Conservation (phyloP, 2,888 invertebrate genomes). For the Luperina nickerlii region DNA sequence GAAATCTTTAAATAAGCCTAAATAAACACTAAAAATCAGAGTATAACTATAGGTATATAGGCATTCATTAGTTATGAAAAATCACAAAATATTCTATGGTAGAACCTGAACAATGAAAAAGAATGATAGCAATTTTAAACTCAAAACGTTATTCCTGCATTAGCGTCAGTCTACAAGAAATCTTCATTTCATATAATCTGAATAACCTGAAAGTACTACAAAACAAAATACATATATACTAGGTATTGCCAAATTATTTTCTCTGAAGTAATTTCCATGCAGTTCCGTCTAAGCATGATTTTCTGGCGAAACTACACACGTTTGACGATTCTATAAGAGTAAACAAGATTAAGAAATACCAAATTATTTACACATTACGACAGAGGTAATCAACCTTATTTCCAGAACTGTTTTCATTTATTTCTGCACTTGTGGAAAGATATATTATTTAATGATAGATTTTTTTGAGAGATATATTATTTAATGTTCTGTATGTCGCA, state of each 20-base stretch:
- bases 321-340: slow-evolving; percentile 45
- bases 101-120: not conserved
- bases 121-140: not conserved
- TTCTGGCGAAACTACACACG: slow-evolving; percentile 42
- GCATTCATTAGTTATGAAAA: not conserved
- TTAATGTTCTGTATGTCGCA: not conserved
- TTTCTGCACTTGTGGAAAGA: not conserved
- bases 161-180: not conserved
- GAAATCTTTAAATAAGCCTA: not conserved
- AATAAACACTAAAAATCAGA: not conserved
- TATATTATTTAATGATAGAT: not conserved
- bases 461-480: not conserved
- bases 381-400: slow-evolving; percentile 41
- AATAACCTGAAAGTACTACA: slow-evolving; percentile 18
- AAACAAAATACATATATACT: slow-evolving; percentile 23
- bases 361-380: slow-evolving; percentile 49
- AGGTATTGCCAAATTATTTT: slow-evolving; percentile 48
- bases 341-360: slow-evolving; percentile 46
- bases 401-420: not conserved
- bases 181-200: not conserved
- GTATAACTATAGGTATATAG: not conserved
- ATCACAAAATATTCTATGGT: not conserved
- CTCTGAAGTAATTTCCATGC: slow-evolving; percentile 39
- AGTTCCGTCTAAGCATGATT: slow-evolving; percentile 31
- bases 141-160: slow-evolving; percentile 5